phyloP scores from a whole-genome alignment of 1,140 invertebrate genomes.

The Caenorhabditis remanei region DNA sequence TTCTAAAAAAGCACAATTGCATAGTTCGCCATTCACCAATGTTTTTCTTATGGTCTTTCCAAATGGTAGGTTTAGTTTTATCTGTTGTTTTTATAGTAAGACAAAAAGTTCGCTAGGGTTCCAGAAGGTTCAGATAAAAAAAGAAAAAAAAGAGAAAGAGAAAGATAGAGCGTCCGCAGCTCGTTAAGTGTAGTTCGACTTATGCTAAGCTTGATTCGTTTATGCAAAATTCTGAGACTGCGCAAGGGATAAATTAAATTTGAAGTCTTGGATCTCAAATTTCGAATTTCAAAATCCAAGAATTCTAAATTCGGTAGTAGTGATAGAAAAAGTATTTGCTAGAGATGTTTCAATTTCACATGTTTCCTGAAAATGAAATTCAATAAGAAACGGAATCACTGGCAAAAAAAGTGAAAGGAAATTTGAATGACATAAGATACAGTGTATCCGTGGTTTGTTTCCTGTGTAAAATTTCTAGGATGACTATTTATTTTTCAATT shows the following conservation, averaged over 20 bases:
- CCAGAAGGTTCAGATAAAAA: neutral
- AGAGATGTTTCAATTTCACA: slow-evolving; percentile 22
- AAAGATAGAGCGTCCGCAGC: neutral
- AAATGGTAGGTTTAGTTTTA: slow-evolving; percentile 69
- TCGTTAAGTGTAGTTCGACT: slow-evolving; percentile 50
- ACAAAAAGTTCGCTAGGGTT: neutral
- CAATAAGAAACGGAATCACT: neutral
- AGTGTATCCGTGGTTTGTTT: neutral
- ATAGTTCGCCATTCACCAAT: slow-evolving; percentile 76
- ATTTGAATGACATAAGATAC: neutral
- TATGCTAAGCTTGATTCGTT: slow-evolving; percentile 44
- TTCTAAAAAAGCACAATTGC: slow-evolving; percentile 72
- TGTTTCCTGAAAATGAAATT: neutral
- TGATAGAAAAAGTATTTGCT: neutral
- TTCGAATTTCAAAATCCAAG: no score
- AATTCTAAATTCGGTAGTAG: slow-evolving; percentile 11
- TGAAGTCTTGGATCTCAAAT: neutral
- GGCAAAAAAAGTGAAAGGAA: neutral
- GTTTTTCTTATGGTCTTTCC: slow-evolving; percentile 78
- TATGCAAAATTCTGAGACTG: slow-evolving; percentile 46
- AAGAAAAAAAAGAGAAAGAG: slow-evolving; percentile 26
- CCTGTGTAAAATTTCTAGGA: neutral
- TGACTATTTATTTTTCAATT: neutral
- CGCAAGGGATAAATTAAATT: slow-evolving; percentile 1
- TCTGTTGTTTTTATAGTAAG: neutral